phyloP scores from a whole-genome alignment of 1,140 invertebrate species.

The Drosophila pallidifrons region DNA sequence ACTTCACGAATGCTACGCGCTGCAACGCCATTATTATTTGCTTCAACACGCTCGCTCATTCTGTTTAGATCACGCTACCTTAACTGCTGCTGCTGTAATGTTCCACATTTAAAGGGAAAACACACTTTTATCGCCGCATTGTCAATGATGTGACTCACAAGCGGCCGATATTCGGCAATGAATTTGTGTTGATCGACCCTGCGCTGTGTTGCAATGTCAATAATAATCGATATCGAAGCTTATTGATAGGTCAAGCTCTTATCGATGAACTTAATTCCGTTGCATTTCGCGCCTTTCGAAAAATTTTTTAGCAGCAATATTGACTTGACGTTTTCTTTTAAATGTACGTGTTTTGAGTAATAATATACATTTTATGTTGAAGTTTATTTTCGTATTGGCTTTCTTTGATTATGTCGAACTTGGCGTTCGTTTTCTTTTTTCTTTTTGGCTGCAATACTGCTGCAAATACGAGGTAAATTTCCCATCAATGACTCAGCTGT shows the following conservation, averaged over 20 bases:
- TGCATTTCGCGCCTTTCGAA: background rate
- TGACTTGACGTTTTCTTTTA: no score
- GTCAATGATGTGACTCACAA: conserved; percentile 1
- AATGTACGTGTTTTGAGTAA: no score
- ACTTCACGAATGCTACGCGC: conserved; percentile 50
- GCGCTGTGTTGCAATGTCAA: background rate
- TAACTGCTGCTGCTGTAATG: background rate
- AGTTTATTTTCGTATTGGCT: conserved; percentile 8
- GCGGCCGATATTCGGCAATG: background rate
- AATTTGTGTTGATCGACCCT: background rate
- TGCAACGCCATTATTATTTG: background rate
- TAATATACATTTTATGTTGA: background rate
- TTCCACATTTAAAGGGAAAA: conserved; percentile 2
- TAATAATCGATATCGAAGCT: background rate
- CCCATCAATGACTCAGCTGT: conserved; percentile 20
- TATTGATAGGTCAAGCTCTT: background rate
- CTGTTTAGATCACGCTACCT: background rate
- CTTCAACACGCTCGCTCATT: conserved; percentile 24
- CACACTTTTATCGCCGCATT: background rate
- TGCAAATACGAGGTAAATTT: background rate
- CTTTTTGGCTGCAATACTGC: conserved; percentile 28
- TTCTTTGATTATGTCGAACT: conserved; percentile 30
- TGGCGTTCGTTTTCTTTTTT: conserved; percentile 8
- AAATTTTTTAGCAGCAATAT: no score
- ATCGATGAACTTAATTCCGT: background rate